phyloP scores from a whole-genome alignment of 2,113 vertebrate species.

The Chaetodon trifascialis region DNA sequence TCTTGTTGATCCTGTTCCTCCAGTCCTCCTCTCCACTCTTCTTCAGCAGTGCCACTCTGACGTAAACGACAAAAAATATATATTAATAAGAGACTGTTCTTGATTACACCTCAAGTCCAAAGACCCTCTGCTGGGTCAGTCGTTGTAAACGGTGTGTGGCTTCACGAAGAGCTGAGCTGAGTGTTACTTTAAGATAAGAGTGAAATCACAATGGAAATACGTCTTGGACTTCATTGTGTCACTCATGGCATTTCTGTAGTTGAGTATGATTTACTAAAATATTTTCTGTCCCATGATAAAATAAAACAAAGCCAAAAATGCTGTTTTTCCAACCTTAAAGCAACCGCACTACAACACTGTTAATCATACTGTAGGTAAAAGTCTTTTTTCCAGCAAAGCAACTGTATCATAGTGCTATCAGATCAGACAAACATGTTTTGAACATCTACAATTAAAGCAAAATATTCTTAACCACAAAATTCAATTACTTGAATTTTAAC shows the following conservation, averaged over 20 bases:
- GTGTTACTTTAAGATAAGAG: no score
- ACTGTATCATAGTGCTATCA: neutral
- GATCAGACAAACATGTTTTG: neutral
- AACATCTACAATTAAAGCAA: no score
- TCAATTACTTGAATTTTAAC: no score
- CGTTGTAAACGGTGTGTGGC: no score
- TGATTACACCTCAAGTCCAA: neutral
- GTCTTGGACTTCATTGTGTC: no score
- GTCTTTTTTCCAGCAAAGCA: neutral
- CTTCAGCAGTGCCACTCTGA: constrained; percentile 94
- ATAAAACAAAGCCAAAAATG: neutral
- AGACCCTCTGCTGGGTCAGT: neutral
- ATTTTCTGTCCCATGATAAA: neutral
- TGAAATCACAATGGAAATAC: no score
- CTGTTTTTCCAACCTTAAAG: neutral
- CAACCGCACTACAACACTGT: no score
- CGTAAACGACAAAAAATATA: neutral
- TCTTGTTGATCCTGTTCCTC: constrained; percentile 94
- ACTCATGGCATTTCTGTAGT: neutral
- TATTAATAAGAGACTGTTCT: neutral
- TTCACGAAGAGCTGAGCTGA: no score
- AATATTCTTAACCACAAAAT: no score
- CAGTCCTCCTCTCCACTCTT: constrained; percentile 98
- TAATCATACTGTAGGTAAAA: neutral
- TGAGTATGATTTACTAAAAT: neutral